Evolutionary conservation across 2,113 vertebrate genomes (phyloP).

Genomic region (Syngnathus typhle): DNA sequence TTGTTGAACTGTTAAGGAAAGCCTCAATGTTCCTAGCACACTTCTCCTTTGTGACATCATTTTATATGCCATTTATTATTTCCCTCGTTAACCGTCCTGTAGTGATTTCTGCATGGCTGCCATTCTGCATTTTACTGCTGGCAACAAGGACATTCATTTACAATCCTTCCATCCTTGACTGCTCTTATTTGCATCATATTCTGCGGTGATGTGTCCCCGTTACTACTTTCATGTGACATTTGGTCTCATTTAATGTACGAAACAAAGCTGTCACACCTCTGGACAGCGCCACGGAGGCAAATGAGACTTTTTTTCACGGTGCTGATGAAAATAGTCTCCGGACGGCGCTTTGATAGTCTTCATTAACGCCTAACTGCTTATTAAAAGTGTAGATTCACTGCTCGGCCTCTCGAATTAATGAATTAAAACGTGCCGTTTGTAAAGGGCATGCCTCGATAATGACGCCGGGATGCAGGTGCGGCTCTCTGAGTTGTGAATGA

Average conservation of each 20-base stretch:
- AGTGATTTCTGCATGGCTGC: constrained; percentile 26
- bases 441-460: constrained; percentile 28
- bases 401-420: constrained; percentile 19
- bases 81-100: constrained; percentile 5
- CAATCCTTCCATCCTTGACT: constrained; percentile 26
- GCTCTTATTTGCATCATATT: constrained; percentile 37
- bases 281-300: neutral
- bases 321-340: constrained; percentile 6
- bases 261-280: constrained; percentile 20
- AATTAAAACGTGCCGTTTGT: constrained; percentile 19
- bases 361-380: constrained; percentile 25
- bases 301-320: constrained; percentile 3
- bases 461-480: constrained; percentile 11
- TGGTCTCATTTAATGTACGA: constrained; percentile 17
- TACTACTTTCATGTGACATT: constrained; percentile 24
- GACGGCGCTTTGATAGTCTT: constrained; percentile 19
- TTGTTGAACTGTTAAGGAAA: too few relatives aligned
- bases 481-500: constrained; percentile 31
- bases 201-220: constrained; percentile 33
- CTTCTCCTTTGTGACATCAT: neutral
- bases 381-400: constrained; percentile 24
- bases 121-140: constrained; percentile 15
- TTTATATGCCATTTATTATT: neutral
- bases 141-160: constrained; percentile 33
- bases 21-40: too few relatives aligned